Evolutionary conservation across 2,113 vertebrate genomes (phyloP), one percentile per base, ranked within the genome.

Genomic region (Spheniscus mendiculus): DNA sequence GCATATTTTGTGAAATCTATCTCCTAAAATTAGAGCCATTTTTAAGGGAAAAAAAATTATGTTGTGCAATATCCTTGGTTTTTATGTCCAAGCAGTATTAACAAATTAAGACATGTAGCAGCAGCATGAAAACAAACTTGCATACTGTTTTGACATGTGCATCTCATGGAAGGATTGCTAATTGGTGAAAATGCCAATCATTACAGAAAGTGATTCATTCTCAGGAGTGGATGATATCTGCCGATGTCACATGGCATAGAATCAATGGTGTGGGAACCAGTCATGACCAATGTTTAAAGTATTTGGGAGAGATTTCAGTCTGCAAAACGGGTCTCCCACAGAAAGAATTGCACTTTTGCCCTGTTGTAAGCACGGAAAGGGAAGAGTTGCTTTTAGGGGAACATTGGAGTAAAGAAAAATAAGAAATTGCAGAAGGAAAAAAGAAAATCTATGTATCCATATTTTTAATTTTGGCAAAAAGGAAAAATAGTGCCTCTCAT

Each of bases 181-280:
- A 91, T 85, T 87, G 76, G 30, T 93, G 61, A 87, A 94, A 93
- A 69, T 92, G 92, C 70, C 92, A 93, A 40, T 96, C 79, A 82
- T 74, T 83, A 56, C 26, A 67, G 53, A 47, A 52, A 79, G 52
- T 47, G 78, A 76, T 78, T 89, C 11, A 59, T 94, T 71, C 74
- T 94, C 34, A 62, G 93, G 52, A 83, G 61, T 67, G 34, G 67
- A 61, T 93, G 89, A 44, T 91, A 87, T n/a, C 77, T 81, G 21
- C 50, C 5, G 29, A 70, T 82, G 83, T 59, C 69, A 83, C 62
- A 53, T 63, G 84, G 70, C 52, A 79, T 63, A 78, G 82, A 87
- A 78, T 78, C 82, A 85, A 2, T 58, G 70, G 61, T 71, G 32
- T 61, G 52, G 49, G 61, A 93, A 87, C 53, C 49, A 82, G 30